Percentiles rank a stretch among this genome's conserved stretches.
These are phyloP conservation scores for Micoletzkya japonica DNA, from an alignment of 2,888 invertebrate species.

Conservation along the genomic window DNA sequence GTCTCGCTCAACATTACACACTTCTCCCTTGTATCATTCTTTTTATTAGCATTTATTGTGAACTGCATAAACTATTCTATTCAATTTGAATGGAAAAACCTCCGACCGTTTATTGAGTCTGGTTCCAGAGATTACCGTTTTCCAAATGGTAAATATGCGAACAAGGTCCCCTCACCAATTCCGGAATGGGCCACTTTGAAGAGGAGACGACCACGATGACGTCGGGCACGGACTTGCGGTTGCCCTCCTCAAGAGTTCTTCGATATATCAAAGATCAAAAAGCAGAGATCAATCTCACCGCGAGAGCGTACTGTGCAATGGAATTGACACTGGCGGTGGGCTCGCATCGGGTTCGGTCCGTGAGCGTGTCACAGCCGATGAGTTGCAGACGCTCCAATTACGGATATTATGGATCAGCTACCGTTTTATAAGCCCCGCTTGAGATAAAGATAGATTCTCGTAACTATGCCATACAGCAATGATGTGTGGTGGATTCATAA, in stretches of 20 bases:
- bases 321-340: constrained; percentile 26
- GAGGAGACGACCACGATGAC: constrained; percentile 52
- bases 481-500: too few relatives aligned
- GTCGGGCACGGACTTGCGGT: constrained; percentile 51
- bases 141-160: neutral
- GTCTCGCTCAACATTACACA: constrained; percentile 29
- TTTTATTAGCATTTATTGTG: neutral
- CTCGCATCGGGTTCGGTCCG: constrained; percentile 2
- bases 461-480: too few relatives aligned
- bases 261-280: neutral
- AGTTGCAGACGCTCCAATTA: constrained; percentile 21
- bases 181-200: constrained; percentile 44
- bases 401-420: too few relatives aligned
- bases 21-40: neutral
- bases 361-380: constrained; percentile 5
- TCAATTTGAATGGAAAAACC: neutral
- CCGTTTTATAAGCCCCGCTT: too few relatives aligned
- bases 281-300: neutral
- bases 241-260: constrained; percentile 34
- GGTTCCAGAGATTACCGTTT: neutral
- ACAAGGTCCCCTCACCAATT: constrained; percentile 36
- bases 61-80: neutral
- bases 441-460: too few relatives aligned
- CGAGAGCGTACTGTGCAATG: constrained; percentile 10
- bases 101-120: neutral